A percentile compares a stretch with the other conserved stretches of the same genome.
phyloP scores from a whole-genome alignment of 1,140 invertebrate genomes.

The Apis laboriosa region DNA sequence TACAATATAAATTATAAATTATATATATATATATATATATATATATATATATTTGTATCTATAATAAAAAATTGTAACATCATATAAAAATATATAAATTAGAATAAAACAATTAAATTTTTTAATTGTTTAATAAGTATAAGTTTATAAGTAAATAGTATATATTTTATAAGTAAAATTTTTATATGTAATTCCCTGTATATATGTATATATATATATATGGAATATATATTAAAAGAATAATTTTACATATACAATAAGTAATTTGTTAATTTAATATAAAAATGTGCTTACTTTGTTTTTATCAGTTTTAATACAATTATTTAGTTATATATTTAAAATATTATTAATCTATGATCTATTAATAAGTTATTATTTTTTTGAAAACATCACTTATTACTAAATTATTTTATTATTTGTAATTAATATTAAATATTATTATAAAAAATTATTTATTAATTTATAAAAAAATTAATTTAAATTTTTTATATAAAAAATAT shows the following conservation, averaged over 20 bases:
- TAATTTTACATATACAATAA: neutral
- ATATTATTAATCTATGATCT: neutral
- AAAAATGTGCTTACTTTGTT: conserved; percentile 8
- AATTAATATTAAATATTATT: neutral
- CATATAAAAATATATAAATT: conserved; percentile 51
- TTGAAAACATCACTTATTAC: neutral
- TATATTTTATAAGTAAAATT: no score
- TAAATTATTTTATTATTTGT: neutral
- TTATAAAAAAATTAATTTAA: neutral
- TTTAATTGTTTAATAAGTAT: no score
- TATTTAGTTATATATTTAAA: neutral
- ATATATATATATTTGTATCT: neutral
- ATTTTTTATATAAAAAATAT: neutral
- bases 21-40: neutral
- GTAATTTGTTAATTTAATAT: conserved; percentile 6
- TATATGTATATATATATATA: no score
- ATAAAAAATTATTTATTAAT: no score
- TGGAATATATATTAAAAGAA: conserved; percentile 14
- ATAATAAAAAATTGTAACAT: neutral
- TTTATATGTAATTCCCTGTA: neutral
- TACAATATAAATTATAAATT: conserved; percentile 33
- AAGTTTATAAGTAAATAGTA: no score
- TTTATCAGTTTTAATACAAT: neutral
- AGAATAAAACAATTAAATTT: conserved; percentile 8
- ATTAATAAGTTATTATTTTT: neutral